phyloP scores from a whole-genome alignment of 2,888 invertebrate species.

The Iselma pallidipennis region DNA sequence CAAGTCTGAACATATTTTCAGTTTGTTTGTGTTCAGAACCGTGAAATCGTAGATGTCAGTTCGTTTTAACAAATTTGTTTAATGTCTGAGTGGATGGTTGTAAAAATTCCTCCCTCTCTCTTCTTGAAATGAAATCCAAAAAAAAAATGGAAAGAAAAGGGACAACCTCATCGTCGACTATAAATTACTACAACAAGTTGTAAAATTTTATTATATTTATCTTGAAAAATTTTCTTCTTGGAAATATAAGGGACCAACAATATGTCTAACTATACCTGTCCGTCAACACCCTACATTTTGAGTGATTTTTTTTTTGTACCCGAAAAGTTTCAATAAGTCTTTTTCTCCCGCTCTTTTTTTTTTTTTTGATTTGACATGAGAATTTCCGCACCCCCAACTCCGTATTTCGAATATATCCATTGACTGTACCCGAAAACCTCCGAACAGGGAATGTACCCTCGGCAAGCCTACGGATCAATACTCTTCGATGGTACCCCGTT shows the following conservation, averaged over 20 bases:
- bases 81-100: too few species aligned
- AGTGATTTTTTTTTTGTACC: too few species aligned
- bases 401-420: background rate
- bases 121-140: background rate
- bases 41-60: too few species aligned
- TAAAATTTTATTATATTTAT: background rate
- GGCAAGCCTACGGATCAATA: constrained; percentile 37
- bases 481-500: constrained; percentile 32
- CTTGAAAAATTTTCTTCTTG: background rate
- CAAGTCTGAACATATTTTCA: too few species aligned
- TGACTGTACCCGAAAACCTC: constrained; percentile 17
- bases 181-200: background rate
- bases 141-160: too few species aligned
- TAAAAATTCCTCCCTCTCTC: background rate
- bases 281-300: too few species aligned
- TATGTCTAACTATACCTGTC: background rate
- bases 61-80: background rate
- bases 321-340: background rate
- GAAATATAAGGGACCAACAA: background rate
- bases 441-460: constrained; percentile 30
- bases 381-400: background rate
- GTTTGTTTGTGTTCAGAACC: background rate
- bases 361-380: too few species aligned
- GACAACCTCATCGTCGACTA: too few species aligned
- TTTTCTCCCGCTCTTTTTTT: too few species aligned